phyloP scores from a whole-genome alignment of 2,113 vertebrate species.

The Alouatta palliata region DNA sequence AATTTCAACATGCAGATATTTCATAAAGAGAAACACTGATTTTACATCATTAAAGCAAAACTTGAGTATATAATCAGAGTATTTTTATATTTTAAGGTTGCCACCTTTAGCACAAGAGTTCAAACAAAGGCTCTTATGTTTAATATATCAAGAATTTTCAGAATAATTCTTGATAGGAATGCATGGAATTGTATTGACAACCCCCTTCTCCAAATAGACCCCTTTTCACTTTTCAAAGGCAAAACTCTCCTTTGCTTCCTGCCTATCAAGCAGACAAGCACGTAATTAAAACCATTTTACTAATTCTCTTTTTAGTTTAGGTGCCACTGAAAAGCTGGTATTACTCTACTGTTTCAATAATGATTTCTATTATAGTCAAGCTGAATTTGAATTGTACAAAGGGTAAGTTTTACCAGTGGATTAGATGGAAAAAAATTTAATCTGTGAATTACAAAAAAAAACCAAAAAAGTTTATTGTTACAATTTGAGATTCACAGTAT shows the following conservation, averaged over 20 bases:
- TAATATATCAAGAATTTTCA: slow-evolving; percentile 56
- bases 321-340: slow-evolving; percentile 61
- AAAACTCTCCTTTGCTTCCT: slow-evolving; percentile 61
- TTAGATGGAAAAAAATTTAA: slow-evolving; percentile 10
- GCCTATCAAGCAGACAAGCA: slow-evolving; percentile 70
- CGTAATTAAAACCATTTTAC: slow-evolving; percentile 75
- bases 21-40: background rate
- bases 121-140: slow-evolving; percentile 53
- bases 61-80: background rate
- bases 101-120: slow-evolving; percentile 43
- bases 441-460: slow-evolving; percentile 46
- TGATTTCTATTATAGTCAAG: slow-evolving; percentile 56
- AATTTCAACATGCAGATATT: background rate
- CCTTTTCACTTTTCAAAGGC: slow-evolving; percentile 66
- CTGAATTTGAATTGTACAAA: slow-evolving; percentile 9
- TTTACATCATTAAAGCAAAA: slow-evolving; percentile 28
- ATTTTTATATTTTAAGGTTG: slow-evolving; percentile 56
- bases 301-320: slow-evolving; percentile 69
- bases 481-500: slow-evolving; percentile 57
- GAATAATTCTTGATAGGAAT: slow-evolving; percentile 52
- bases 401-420: slow-evolving; percentile 47
- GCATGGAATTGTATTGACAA: slow-evolving; percentile 66
- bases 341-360: slow-evolving; percentile 61
- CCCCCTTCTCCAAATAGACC: slow-evolving; percentile 52
- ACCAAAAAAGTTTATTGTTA: slow-evolving; percentile 52